Base-by-base conservation (phyloP, 2,113 vertebrate species). In the Sebastes schlegelii region DNA sequence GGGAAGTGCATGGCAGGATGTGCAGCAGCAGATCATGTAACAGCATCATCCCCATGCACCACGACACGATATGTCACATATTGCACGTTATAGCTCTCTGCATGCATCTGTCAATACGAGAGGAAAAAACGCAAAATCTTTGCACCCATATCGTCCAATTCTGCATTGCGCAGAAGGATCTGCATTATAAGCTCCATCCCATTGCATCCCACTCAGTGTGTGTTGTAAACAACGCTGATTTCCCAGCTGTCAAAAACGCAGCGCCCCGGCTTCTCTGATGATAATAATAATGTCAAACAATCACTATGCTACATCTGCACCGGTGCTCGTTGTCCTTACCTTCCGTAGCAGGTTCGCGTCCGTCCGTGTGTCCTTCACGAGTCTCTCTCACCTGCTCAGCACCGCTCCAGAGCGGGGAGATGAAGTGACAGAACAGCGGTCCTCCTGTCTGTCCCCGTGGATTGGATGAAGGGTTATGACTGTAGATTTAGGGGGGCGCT, bases 101-200 rank as follows among this genome's bases (percentile, higher is more conserved):
- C 34, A 34, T 34, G 52, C 23, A 67, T 57, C 70, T 88, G 52
- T 67, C 26, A 42, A 5, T 11, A 69, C 42, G 34, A 43, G 10
- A 57, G 3, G 21, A 21, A n/a, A 8, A 68, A 74, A 62, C 8
- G 34, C 26, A n/a, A 1, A 55, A 75, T 45, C 61, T 57, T 74
- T 13, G 1, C 13, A 16, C 9, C 34, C 52, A 64, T 52, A 80
- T 79, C 68, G 40, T 57, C 46, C 40, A 34, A 64, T 81, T 87
- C 93, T 95, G 95, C 94, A 94, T 75, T 94, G 94, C 94, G 88
- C 34, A 34, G 94, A 88, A 80, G 70, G 87, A 34, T 4, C 68
- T 82, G 84, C 83, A 70, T 34, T 34, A 34, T 8, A 8, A 57
- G 74, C 79, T 73, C 46, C 71, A 49, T 83, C 79, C 61, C 88